These are phyloP conservation scores for Helarctos malayanus DNA, from an alignment of 2,797 vertebrate genomes.

Conservation along the genomic window DNA sequence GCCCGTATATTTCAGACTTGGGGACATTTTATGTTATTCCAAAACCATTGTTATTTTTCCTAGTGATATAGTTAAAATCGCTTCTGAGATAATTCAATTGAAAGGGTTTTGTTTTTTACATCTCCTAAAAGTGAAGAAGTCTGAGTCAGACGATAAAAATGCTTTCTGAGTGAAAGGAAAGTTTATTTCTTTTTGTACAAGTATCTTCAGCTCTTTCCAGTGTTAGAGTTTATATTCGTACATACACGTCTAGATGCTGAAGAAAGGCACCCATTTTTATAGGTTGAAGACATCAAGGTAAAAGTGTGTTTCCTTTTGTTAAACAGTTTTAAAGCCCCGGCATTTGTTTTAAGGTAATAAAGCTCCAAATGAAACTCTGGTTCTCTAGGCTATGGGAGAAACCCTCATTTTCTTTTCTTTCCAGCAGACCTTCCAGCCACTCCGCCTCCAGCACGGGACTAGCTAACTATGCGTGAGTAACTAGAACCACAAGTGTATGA, in stretches of 20 bases:
- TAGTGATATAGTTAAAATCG: slow-evolving; percentile 51
- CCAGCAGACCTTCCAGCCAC: not conserved
- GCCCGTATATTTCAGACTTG: not conserved
- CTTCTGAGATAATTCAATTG: slow-evolving; percentile 40
- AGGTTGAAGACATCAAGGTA: slow-evolving; percentile 45
- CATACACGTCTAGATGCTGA: not conserved
- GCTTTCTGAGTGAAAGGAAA: slow-evolving; percentile 12
- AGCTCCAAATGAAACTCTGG: not conserved
- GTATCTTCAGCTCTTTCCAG: slow-evolving; percentile 19
- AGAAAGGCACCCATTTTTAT: slow-evolving; percentile 46
- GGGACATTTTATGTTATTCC: slow-evolving; percentile 11
- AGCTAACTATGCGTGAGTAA: not conserved
- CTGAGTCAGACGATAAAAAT: slow-evolving; percentile 59
- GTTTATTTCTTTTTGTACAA: slow-evolving; percentile 42
- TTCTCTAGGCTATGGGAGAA: not conserved
- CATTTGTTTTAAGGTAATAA: not conserved
- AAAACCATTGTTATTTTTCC: slow-evolving; percentile 44
- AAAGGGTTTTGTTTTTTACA: slow-evolving; percentile 34
- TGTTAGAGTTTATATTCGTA: slow-evolving; percentile 24
- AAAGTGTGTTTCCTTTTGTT: slow-evolving; percentile 55
- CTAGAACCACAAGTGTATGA: not conserved
- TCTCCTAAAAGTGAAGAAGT: slow-evolving; percentile 59
- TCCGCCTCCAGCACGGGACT: not conserved
- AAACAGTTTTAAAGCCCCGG: not conserved
- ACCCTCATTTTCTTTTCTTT: slow-evolving; percentile 32